phyloP scores from a whole-genome alignment of 2,888 invertebrate species.

The Stenodera caucasica region DNA sequence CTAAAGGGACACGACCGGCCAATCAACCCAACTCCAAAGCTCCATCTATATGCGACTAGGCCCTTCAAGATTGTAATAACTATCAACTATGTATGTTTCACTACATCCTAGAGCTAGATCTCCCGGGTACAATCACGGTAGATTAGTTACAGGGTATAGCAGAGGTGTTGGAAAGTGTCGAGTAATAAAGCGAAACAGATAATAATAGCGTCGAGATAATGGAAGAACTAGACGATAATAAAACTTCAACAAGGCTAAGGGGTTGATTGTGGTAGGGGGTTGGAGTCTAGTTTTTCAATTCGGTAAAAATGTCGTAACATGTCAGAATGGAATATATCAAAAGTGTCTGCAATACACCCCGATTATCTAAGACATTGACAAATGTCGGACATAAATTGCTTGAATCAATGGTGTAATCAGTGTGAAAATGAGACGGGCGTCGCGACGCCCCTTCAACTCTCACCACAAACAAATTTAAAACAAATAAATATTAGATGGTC shows the following conservation, averaged over 20 bases:
- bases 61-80: conserved; percentile 42
- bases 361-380: conserved; percentile 37
- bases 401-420: conserved; percentile 39
- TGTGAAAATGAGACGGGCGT: conserved; percentile 7
- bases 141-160: conserved; percentile 44
- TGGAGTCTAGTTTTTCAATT: too few species aligned
- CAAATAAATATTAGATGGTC: background rate
- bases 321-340: conserved; percentile 34
- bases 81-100: conserved; percentile 39
- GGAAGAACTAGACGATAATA: conserved; percentile 47
- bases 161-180: conserved; percentile 38
- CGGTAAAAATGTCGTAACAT: too few species aligned
- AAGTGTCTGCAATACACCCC: conserved; percentile 20
- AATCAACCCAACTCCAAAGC: conserved; percentile 40
- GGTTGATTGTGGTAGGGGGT: background rate
- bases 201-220: conserved; percentile 47
- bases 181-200: conserved; percentile 36
- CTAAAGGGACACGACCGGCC: conserved; percentile 34
- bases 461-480: too few species aligned
- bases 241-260: conserved; percentile 34
- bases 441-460: background rate
- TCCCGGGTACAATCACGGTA: conserved; percentile 47
- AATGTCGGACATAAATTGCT: conserved; percentile 37
- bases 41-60: conserved; percentile 43
- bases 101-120: conserved; percentile 33